Evolutionary conservation across 1,140 invertebrate genomes (phyloP), one percentile per base, ranked within the genome.

Genomic region (Cyclargus thomasi): DNA sequence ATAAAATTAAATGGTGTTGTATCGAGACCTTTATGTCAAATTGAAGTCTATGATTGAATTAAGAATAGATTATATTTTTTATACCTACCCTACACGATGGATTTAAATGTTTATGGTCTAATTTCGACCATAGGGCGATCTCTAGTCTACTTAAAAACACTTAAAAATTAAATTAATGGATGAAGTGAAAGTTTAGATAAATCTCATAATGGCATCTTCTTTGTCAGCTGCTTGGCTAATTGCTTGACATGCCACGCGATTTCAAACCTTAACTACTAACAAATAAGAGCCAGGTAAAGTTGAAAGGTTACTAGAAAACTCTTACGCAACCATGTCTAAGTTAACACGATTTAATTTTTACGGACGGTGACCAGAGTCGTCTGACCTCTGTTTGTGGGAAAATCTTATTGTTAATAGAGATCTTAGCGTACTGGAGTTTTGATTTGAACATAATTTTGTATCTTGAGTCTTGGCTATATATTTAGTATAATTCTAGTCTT

Each of bases 111-210:
- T n/a, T n/a, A n/a, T n/a, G n/a, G n/a, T n/a, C n/a, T n/a, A n/a
- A n/a, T n/a, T n/a, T n/a, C n/a, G n/a, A n/a, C n/a, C n/a, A n/a
- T n/a, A n/a, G n/a, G n/a, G n/a, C n/a, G n/a, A n/a, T n/a, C n/a
- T n/a, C n/a, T n/a, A n/a, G 29, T 29, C 29, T 8, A 29, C 29
- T 29, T 29, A 16, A 47, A 63, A 36, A n/a, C 17, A 23, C 53
- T 62, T 17, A 21, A 17, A 53, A 17, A 59, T 20, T 59, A 20
- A 59, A 65, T 63, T 57, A 69, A 68, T 68, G 57, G 17, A 68
- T 68, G 35, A 23, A 65, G 68, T 69, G 68, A 69, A 69, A 69
- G 63, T 69, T 23, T 57, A 47, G 29, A 39, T 35, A 20, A 66
- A 66, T 36, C 20, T 17, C n/a, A 57, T 57, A 59, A 18, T 55